Evolutionary conservation across 1,140 invertebrate genomes (phyloP), one percentile per base, ranked within the genome.

Genomic region (Drepana arcuata): DNA sequence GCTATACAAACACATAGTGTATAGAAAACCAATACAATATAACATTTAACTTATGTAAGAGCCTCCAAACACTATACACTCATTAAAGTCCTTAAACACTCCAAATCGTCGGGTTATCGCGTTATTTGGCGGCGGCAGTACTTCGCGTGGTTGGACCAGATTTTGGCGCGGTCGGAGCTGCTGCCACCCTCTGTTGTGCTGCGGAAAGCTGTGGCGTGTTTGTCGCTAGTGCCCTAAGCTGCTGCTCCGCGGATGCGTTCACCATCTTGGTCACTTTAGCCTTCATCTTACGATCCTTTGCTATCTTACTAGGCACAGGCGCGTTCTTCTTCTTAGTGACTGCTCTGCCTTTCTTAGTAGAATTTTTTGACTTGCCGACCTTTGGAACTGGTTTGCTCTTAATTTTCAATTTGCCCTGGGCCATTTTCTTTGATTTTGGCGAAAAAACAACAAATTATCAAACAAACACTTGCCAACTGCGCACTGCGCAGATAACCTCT

Each of bases 331-430:
- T 48, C 33, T 77, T 77, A 2, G 77, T 73, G 0, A 79, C 62
- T 0, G 77, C 70, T 48, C 68, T 77, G 4, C 68, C 72, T 52
- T 81, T 81, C 0, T 41, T 48, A n/a, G n/a, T n/a, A n/a, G n/a
- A n/a, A 39, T 81, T 81, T 48, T 81, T 81, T 18, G 36, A 18
- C 44, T 78, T 81, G 27, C 56, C 59, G 3, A 72, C 74, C 2
- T 59, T 34, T 16, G 77, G 77, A 7, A 82, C n/a, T n/a, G n/a
- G 43, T 36, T 79, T 79, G 25, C 66, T 75, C 51, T 82, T 82
- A 0, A 79, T 67, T 69, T 82, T 82, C 48, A 79, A 42, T 39
- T 82, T 79, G 5, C 74, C 77, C 53, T 82, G 77, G 16, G 74
- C 77, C 77, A 82, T 82, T 58, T 54, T 58, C 29, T 32, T 21